Base-by-base conservation (phyloP, 2,113 vertebrate genomes). In the Erythrocercus mccallii region DNA sequence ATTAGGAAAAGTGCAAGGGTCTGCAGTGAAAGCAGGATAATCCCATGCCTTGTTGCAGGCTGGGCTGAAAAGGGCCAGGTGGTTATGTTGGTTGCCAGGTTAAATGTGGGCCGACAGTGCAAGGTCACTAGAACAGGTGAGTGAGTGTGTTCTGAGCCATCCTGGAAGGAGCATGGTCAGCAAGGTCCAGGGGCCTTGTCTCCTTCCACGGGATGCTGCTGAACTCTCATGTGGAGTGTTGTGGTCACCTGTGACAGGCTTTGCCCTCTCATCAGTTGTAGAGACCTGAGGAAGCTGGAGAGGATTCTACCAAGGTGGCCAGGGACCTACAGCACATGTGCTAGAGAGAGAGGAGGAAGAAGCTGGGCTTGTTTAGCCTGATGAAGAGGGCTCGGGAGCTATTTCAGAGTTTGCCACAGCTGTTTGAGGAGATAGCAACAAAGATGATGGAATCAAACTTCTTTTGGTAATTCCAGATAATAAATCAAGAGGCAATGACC, bases 161-260 rank as follows among this genome's bases (percentile, higher is more conserved):
- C 33, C 25, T 72, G 38, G 64, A 48, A 37, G 65, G 81, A 89
- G 19, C 8, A 6, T 30, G 64, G 50, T 47, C 58, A 65, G 45
- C 68, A 50, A 50, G 22, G 58, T 31, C 12, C 18, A 48, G 42
- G 5, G 22, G 25, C 37, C 14, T 33, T 37, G 44, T 56, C 10
- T 86, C 7, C 7, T 12, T 58, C 33, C 35, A 30, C 0, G 0
- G 38, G 24, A 25, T 50, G 58, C 40, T 80, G 69, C 31, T 54
- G 61, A 54, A 24, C 33, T 92, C 20, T 80, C 23, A 2, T 2
- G 12, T 50, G 31, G 17, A 64, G 6, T 35, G 27, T 31, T 73
- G 50, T 2, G 0, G 71, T 82, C 48, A 42, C 23, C 18, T 72
- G 40, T 82, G 66, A 27, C 25, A 18, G 15, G 37, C 42, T 57